Evolutionary conservation across 64 coral and sea anemone genomes (phyloP).

Genomic region (Hydrozoanthus tunicans): DNA sequence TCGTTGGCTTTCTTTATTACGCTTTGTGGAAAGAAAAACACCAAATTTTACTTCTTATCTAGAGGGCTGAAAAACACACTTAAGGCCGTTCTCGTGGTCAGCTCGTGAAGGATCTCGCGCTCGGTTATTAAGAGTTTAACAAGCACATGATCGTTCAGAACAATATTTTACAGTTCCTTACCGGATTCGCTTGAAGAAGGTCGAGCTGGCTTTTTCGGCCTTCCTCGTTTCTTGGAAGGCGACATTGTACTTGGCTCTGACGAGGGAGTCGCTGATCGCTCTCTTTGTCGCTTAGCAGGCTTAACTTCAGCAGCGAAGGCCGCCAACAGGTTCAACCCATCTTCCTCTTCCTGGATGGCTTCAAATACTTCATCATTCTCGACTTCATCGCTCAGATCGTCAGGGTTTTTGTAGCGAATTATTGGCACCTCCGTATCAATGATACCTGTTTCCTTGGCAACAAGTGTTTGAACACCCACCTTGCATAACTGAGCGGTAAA

Average conservation of each 20-base stretch:
- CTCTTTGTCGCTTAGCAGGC: conserved; percentile 26
- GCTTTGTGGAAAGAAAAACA: too few relatives aligned
- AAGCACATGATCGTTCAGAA: not conserved
- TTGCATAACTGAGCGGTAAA: not conserved
- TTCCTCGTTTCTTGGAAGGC: conserved; percentile 40
- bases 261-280: conserved; percentile 31
- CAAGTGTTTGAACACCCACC: conserved; percentile 43
- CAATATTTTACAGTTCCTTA: not conserved
- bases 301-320: conserved; percentile 43
- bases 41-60: too few relatives aligned
- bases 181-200: conserved; percentile 32
- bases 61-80: too few relatives aligned
- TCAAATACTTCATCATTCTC: conserved; percentile 59
- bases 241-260: not conserved
- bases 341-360: conserved; percentile 36
- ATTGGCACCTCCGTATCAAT: conserved; percentile 55
- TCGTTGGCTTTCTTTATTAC: too few relatives aligned
- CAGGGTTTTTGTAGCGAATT: conserved; percentile 44
- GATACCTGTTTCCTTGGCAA: conserved; percentile 56
- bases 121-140: not conserved
- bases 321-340: conserved; percentile 33
- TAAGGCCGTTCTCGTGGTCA: too few relatives aligned
- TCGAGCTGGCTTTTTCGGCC: conserved; percentile 33
- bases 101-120: too few relatives aligned
- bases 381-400: conserved; percentile 40